These are phyloP conservation scores for Mobula hypostoma DNA, from an alignment of 2,113 vertebrate species.

Conservation along the genomic window DNA sequence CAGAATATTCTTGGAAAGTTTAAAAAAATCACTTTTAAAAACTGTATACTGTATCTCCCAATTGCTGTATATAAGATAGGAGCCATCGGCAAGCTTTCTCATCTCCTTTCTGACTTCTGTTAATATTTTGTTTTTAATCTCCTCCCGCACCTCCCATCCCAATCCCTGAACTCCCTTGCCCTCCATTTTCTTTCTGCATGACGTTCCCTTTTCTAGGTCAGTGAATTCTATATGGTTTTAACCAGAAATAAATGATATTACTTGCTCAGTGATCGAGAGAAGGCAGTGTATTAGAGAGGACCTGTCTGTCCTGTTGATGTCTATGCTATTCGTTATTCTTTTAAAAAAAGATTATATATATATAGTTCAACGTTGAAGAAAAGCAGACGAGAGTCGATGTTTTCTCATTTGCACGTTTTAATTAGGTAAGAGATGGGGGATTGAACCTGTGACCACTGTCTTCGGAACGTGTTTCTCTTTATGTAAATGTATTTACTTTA, in stretches of 20 bases:
- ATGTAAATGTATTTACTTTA: not conserved
- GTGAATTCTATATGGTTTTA: constrained; percentile 20
- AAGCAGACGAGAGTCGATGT: not conserved
- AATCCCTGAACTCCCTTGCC: not conserved
- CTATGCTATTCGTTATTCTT: constrained; percentile 4
- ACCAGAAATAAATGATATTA: constrained; percentile 15
- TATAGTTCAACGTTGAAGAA: constrained; percentile 15
- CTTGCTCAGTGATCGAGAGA: not conserved
- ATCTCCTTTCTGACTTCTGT: not conserved
- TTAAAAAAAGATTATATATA: not conserved
- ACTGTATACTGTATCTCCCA: constrained; percentile 4
- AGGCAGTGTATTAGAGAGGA: constrained; percentile 13
- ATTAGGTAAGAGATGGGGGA: not conserved
- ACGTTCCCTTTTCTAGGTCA: constrained; percentile 31
- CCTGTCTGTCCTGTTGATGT: not conserved
- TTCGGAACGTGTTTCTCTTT: not conserved
- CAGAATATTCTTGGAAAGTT: constrained; percentile 16
- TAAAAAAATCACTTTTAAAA: not conserved
- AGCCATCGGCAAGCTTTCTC: constrained; percentile 28
- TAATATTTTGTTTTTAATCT: not conserved
- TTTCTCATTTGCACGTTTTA: constrained; percentile 15
- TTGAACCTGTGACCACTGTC: not conserved
- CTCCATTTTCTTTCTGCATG: constrained; percentile 38
- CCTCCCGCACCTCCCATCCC: not conserved
- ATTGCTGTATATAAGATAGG: constrained; percentile 22